These are phyloP conservation scores for Gymnoscelis rufifasciata DNA, from an alignment of 2,888 invertebrate species.

Conservation along the genomic window DNA sequence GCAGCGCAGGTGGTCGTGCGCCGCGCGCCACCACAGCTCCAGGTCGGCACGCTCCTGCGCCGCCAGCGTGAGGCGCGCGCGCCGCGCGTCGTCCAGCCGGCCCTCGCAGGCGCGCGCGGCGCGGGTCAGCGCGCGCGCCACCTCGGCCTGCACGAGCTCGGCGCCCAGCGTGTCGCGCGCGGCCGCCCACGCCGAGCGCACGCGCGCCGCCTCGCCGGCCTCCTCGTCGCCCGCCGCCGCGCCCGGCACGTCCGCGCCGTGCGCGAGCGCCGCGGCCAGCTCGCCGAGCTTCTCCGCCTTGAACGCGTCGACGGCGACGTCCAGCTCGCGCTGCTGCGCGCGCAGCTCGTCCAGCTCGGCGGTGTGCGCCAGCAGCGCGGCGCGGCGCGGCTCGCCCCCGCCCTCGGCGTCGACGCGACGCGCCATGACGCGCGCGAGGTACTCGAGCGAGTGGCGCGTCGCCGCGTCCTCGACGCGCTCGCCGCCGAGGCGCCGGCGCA, in stretches of 20 bases:
- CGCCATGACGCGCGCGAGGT: constrained; percentile 86
- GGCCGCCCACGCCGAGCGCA: constrained; percentile 86
- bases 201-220: constrained; percentile 81
- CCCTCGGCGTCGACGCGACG: constrained; percentile 80
- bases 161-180: constrained; percentile 87
- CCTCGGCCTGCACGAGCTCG: constrained; percentile 87
- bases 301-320: constrained; percentile 80
- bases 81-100: constrained; percentile 75
- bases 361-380: constrained; percentile 62
- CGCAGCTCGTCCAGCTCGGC: constrained; percentile 74
- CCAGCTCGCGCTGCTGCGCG: constrained; percentile 80
- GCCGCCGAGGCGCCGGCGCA: constrained; percentile 83
- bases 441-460: constrained; percentile 79
- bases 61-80: constrained; percentile 81
- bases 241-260: constrained; percentile 62
- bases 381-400: constrained; percentile 45
- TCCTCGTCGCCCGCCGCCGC: constrained; percentile 79
- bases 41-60: constrained; percentile 83
- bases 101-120: constrained; percentile 85
- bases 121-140: constrained; percentile 84
- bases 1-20: constrained; percentile 83
- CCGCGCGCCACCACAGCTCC: constrained; percentile 87
- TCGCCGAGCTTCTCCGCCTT: constrained; percentile 84
- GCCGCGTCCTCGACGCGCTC: constrained; percentile 60
- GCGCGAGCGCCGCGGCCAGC: constrained; percentile 81